Percentiles rank a stretch among this genome's conserved stretches.
These are phyloP conservation scores for Callosobruchus maculatus DNA, from an alignment of 2,888 invertebrate species.

Conservation along the genomic window DNA sequence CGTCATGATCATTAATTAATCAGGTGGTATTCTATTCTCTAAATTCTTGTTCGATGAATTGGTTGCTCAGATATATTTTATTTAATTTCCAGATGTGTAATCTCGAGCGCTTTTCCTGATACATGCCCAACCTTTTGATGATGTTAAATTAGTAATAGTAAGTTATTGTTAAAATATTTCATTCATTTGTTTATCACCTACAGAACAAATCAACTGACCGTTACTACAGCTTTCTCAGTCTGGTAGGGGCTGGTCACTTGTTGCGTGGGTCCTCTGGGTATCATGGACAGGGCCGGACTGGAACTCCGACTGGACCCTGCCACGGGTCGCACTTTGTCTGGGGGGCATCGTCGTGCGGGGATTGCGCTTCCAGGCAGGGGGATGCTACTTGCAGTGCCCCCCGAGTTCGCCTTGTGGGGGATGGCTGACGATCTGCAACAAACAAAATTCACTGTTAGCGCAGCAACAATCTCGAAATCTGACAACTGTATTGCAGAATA, in stretches of 20 bases:
- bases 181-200: no score
- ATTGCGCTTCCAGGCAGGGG: slow-evolving; percentile 76
- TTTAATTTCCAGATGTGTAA: no score
- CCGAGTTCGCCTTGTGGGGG: slow-evolving; percentile 47
- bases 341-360: slow-evolving; percentile 72
- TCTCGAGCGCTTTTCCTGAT: no score
- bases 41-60: no score
- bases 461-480: no score
- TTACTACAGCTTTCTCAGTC: slow-evolving; percentile 12
- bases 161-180: no score
- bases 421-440: slow-evolving; percentile 63
- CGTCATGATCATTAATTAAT: no score
- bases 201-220: background rate
- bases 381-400: slow-evolving; percentile 58
- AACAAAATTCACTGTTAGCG: background rate
- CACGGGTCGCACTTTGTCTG: slow-evolving; percentile 74
- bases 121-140: no score
- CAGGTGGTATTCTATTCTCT: no score
- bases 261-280: slow-evolving; percentile 42
- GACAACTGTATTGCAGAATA: no score
- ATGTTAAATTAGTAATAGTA: no score
- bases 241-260: slow-evolving; percentile 41
- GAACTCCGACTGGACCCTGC: slow-evolving; percentile 63
- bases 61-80: no score
- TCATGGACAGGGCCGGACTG: slow-evolving; percentile 54